A percentile compares a stretch with the other conserved stretches of the same genome.
These are phyloP conservation scores for Sylvilagus bachmani DNA, from an alignment of 2,113 vertebrate genomes.

Conservation along the genomic window DNA sequence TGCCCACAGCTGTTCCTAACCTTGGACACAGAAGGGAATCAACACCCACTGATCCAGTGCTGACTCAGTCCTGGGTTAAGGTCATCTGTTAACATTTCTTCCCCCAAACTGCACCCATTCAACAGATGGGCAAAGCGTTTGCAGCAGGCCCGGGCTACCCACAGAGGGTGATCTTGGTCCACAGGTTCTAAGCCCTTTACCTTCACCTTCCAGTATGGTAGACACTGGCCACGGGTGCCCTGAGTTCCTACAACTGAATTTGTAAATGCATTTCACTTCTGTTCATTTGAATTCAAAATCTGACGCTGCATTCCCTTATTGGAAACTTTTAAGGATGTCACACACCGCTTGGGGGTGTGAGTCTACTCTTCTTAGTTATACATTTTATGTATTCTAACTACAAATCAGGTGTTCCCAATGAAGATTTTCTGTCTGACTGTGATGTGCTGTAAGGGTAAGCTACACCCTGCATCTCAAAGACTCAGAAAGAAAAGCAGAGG, in stretches of 20 bases:
- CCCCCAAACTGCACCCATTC: background rate
- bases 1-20: background rate
- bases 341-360: background rate
- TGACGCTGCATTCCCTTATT: background rate
- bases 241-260: background rate
- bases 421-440: background rate
- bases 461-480: background rate
- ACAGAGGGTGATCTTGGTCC: background rate
- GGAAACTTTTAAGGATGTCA: background rate
- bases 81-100: background rate
- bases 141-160: background rate
- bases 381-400: background rate
- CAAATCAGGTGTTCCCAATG: background rate
- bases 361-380: background rate
- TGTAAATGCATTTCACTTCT: background rate
- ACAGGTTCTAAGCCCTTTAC: background rate
- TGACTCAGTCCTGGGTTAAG: background rate
- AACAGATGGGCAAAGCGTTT: background rate
- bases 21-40: fast-evolving
- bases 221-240: background rate
- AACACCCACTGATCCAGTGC: background rate
- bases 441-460: background rate
- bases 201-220: background rate
- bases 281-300: background rate
- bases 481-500: background rate